These are phyloP conservation scores for Lathronympha strigana DNA, from an alignment of 2,888 invertebrate species.

Conservation along the genomic window DNA sequence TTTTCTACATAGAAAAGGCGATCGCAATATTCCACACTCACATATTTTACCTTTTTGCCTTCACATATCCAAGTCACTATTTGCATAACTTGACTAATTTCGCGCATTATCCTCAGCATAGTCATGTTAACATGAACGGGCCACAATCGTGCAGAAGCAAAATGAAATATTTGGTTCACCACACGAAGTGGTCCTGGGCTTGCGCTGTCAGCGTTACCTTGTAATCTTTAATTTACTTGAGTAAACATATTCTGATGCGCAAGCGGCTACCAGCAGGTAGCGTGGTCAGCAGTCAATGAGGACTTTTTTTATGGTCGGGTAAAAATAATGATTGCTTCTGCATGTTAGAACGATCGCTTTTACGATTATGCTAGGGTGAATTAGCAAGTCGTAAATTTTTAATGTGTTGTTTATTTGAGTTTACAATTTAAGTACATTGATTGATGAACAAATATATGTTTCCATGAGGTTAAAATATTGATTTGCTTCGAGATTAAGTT, in stretches of 20 bases:
- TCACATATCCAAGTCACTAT: conserved; percentile 27
- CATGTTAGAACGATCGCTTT: no score
- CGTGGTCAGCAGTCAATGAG: background rate
- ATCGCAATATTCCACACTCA: no score
- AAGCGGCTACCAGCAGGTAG: conserved; percentile 20
- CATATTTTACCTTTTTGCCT: conserved; percentile 11
- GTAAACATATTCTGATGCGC: conserved; percentile 32
- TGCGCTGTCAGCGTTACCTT: conserved; percentile 31
- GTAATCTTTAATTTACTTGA: conserved; percentile 39
- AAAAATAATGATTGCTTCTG: no score
- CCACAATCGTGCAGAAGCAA: background rate
- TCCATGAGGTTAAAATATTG: no score
- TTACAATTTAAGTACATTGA: no score
- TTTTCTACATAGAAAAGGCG: background rate
- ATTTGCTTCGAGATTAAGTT: no score
- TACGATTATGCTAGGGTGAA: no score
- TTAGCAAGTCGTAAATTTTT: no score
- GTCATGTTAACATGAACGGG: conserved; percentile 37
- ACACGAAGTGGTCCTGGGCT: background rate
- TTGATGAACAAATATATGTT: no score
- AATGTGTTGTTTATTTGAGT: no score
- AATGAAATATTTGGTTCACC: background rate
- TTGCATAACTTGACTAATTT: conserved; percentile 41
- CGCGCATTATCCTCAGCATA: conserved; percentile 21
- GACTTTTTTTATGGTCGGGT: background rate